Conservation (phyloP, 2,888 invertebrate genomes). For the Poecilus cupreus region DNA sequence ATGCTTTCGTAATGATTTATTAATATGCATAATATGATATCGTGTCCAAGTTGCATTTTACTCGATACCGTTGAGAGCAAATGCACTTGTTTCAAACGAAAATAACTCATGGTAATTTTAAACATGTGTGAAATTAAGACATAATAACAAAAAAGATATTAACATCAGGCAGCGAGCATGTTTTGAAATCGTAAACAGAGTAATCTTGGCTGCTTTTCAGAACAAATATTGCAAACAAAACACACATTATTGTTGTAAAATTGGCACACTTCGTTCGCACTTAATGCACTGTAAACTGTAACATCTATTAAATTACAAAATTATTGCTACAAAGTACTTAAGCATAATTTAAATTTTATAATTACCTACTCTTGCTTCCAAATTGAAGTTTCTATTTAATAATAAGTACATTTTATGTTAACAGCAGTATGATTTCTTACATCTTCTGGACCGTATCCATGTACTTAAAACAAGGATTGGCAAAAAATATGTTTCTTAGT, state of each 20-base stretch:
- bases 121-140: constrained; percentile 55
- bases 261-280: constrained; percentile 53
- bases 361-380: constrained; percentile 14
- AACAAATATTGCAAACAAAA: constrained; percentile 57
- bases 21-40: constrained; percentile 42
- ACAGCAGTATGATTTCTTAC: not conserved
- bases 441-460: too few relatives aligned
- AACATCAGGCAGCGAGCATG: constrained; percentile 39
- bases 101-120: constrained; percentile 53
- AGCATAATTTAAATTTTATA: constrained; percentile 6
- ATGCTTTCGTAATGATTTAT: constrained; percentile 16
- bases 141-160: constrained; percentile 53
- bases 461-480: too few relatives aligned
- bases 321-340: constrained; percentile 18
- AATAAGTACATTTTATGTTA: not conserved
- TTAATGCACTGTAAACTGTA: constrained; percentile 44
- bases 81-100: constrained; percentile 41
- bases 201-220: constrained; percentile 48
- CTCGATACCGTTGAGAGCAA: constrained; percentile 10
- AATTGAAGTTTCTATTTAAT: constrained; percentile 29
- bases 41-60: constrained; percentile 11
- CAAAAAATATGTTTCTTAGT: too few relatives aligned
- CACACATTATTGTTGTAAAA: constrained; percentile 56
- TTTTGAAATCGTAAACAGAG: constrained; percentile 56
- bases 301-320: constrained; percentile 48